These are phyloP conservation scores for Bombus sylvicola DNA, from an alignment of 1,140 invertebrate genomes.

Conservation along the genomic window DNA sequence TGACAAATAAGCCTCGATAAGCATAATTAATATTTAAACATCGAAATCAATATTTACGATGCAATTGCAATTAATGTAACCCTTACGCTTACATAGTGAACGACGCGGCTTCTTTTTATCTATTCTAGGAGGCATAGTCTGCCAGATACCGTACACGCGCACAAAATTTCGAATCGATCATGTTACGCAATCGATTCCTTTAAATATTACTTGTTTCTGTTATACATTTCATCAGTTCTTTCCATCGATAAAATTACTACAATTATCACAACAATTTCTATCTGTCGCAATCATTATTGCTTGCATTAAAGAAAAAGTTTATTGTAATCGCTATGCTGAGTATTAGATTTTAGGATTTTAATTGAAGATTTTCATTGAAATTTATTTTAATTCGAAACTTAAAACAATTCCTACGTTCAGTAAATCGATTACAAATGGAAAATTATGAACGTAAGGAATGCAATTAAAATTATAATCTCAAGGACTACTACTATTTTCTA, in stretches of 20 bases:
- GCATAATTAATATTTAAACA: slow-evolving; percentile 24
- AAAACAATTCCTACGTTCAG: not conserved
- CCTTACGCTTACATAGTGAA: not conserved
- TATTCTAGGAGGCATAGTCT: not conserved
- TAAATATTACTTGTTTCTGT: not conserved
- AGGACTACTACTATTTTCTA: no score
- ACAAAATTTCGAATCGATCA: not conserved
- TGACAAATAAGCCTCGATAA: slow-evolving; percentile 8
- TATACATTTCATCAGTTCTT: no score
- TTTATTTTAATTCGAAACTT: not conserved
- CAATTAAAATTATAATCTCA: no score
- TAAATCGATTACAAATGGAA: not conserved
- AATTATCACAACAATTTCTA: no score
- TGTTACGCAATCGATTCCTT: slow-evolving; percentile 4
- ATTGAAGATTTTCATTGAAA: not conserved
- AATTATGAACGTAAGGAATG: no score
- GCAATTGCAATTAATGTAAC: slow-evolving; percentile 32
- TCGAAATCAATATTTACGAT: slow-evolving; percentile 30
- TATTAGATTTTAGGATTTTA: no score
- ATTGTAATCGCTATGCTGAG: no score
- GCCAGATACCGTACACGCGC: not conserved
- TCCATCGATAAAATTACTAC: no score
- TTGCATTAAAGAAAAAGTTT: no score
- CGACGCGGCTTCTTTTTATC: slow-evolving; percentile 21
- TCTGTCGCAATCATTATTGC: no score